These are phyloP conservation scores for Troglohyphantes excavatus DNA, from an alignment of 2,888 invertebrate genomes.

Conservation along the genomic window DNA sequence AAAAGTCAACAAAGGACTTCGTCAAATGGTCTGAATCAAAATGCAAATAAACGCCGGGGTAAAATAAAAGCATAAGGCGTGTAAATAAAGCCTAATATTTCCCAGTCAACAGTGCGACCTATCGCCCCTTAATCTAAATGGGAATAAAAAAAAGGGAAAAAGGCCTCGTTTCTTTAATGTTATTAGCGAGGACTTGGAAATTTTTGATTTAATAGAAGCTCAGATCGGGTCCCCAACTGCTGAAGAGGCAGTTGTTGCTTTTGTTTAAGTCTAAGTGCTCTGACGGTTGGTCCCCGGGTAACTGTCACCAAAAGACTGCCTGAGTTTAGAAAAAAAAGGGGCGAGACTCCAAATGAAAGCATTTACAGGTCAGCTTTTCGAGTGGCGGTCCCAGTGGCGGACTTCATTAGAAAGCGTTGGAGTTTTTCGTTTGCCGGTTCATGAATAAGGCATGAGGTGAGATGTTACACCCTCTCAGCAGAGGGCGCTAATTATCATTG, in stretches of 20 bases:
- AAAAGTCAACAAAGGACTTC: conserved; percentile 66
- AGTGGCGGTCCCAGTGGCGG: conserved; percentile 62
- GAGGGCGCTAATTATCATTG: conserved; percentile 78
- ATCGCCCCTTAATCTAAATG: conserved; percentile 62
- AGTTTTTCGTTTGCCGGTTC: conserved; percentile 67
- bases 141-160: conserved; percentile 52
- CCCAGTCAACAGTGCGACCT: conserved; percentile 71
- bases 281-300: conserved; percentile 73
- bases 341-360: conserved; percentile 70
- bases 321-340: conserved; percentile 53
- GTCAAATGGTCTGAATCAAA: conserved; percentile 78
- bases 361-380: conserved; percentile 75
- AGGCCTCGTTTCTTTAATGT: conserved; percentile 76
- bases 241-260: conserved; percentile 70
- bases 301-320: conserved; percentile 75
- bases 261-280: conserved; percentile 76
- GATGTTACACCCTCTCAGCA: conserved; percentile 62
- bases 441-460: conserved; percentile 76
- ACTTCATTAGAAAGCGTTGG: conserved; percentile 72
- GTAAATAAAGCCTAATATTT: conserved; percentile 79
- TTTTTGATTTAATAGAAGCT: conserved; percentile 78
- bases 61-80: conserved; percentile 68
- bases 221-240: conserved; percentile 58
- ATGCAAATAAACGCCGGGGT: conserved; percentile 71
- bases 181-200: conserved; percentile 75